Base-by-base conservation (phyloP, 1,140 invertebrate species). In the Spodoptera frugiperda region DNA sequence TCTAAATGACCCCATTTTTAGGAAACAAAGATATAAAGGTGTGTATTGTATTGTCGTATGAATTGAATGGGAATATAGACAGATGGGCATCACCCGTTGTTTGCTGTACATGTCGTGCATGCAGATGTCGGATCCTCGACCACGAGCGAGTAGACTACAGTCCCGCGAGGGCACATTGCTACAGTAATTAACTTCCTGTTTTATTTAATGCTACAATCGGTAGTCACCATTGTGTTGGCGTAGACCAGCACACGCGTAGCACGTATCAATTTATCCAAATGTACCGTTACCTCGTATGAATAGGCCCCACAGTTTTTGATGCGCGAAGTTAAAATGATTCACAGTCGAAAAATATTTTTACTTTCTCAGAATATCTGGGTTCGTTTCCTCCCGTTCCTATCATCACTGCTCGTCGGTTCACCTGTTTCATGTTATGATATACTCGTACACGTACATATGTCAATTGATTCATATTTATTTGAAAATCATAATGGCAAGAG, bases 121-220 rank as follows among this genome's bases (percentile, higher is more conserved):
- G 54, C 71, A 61, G 67, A 77, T 72, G 53, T 68, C 68, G 49
- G 39, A 67, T 54, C 61, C 74, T 65, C 61, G 53, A 44, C 19
- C 21, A 48, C 6, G 5, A 39, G 33, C 6, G 33, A 39, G 44
- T 70, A 82, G 72, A 87, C 83, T 84, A 82, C 84, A 65, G 78
- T 25, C 68, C 55, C 76, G 46, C 76, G 65, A 81, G 81, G 67
- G 77, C 67, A 77, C 71, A 68, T 71, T 75, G 74, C 76, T 68
- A 78, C 57, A 82, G 77, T 80, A 84, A 86, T 84, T 85, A 82
- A 86, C 81, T 87, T 87, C 86, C 86, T 79, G 81, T 79, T 76
- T 78, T 76, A 72, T 76, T 61, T 21, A 14, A 55, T 48, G 71
- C 71, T 61, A 73, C 70, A 57, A 71, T 71, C 68, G 68, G 25